Conservation (phyloP, 2,113 vertebrate species). For the Chelonoidis abingdonii region DNA sequence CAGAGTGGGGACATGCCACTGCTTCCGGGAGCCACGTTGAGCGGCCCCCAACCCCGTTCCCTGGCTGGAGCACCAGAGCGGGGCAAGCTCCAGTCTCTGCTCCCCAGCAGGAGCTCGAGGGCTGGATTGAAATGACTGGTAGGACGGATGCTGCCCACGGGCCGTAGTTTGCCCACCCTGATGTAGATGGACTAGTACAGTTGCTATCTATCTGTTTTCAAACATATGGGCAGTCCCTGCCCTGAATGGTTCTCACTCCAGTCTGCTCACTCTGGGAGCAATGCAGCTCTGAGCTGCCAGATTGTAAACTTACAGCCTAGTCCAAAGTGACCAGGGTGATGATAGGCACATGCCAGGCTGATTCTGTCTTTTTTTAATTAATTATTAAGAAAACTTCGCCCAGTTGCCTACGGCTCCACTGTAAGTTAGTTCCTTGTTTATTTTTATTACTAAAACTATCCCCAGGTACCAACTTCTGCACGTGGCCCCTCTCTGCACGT, state of each 20-base stretch:
- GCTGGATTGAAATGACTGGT: too few species aligned
- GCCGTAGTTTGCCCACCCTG: neutral
- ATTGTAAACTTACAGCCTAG: neutral
- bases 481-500: neutral
- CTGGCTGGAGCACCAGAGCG: too few species aligned
- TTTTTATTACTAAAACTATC: neutral
- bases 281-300: fast-evolving
- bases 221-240: fast-evolving
- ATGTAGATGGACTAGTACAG: neutral
- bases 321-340: fast-evolving
- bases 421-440: neutral
- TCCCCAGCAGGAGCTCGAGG: too few species aligned
- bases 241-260: neutral
- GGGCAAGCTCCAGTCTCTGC: too few species aligned
- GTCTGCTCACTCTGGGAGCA: neutral
- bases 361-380: neutral
- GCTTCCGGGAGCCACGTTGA: too few species aligned
- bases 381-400: neutral
- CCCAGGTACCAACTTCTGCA: neutral
- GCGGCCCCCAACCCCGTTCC: too few species aligned
- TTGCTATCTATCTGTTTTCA: too few species aligned
- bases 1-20: too few species aligned
- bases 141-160: too few species aligned
- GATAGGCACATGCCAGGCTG: neutral
- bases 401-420: fast-evolving